Conservation (phyloP, 2,888 invertebrate genomes). For the Aporophyla nigra region DNA sequence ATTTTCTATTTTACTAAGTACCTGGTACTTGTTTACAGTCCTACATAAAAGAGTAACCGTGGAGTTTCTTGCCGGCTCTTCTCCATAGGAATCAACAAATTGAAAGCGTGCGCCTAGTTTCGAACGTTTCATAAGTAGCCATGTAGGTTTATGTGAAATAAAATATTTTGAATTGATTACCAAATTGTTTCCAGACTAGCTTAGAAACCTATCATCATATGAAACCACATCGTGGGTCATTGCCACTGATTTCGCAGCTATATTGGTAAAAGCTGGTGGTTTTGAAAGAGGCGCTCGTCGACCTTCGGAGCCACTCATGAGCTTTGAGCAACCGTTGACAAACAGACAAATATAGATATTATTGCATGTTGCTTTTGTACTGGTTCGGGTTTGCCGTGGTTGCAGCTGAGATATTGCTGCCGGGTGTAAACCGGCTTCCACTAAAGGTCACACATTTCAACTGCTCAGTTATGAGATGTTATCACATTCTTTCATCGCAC, state of each 20-base stretch:
- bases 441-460: neutral
- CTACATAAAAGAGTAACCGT: no score
- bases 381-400: conserved; percentile 2
- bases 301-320: conserved; percentile 56
- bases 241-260: conserved; percentile 48
- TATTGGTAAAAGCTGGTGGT: conserved; percentile 56
- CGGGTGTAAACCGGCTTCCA: neutral
- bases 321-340: conserved; percentile 62
- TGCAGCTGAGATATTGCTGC: neutral
- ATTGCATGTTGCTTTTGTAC: conserved; percentile 52
- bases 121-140: no score
- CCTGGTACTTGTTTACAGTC: no score
- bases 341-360: conserved; percentile 50
- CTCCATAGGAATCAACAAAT: no score
- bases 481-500: neutral
- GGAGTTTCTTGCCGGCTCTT: no score
- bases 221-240: conserved; percentile 30
- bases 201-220: conserved; percentile 42
- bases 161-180: neutral
- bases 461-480: neutral
- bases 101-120: no score
- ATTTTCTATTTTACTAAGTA: no score
- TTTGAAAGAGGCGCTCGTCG: conserved; percentile 56
- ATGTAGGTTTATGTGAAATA: no score
- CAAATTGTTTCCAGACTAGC: conserved; percentile 22